Evolutionary conservation across 2,797 vertebrate species (phyloP).

Genomic region (Acipenser transmontanus): DNA sequence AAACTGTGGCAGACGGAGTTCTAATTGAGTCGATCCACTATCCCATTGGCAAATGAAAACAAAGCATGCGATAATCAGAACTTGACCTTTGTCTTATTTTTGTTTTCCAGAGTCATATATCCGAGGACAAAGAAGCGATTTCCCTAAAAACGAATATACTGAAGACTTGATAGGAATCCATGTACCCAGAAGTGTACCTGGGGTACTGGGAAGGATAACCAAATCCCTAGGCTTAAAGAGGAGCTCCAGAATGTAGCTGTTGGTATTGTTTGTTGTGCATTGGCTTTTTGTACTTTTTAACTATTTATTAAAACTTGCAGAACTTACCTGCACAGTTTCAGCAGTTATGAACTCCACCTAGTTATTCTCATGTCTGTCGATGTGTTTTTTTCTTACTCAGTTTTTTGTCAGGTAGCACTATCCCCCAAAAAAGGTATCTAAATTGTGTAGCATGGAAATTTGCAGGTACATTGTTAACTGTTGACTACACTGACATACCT

Average conservation of each 20-base stretch:
- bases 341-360: not conserved
- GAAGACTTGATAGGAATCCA: constrained; percentile 56
- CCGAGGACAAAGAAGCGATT: constrained; percentile 46
- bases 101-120: constrained; percentile 55
- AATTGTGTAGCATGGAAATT: not conserved
- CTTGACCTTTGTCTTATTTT: constrained; percentile 12
- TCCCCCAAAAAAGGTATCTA: not conserved
- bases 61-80: too few species aligned
- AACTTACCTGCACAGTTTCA: not conserved
- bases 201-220: constrained; percentile 41
- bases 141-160: constrained; percentile 49
- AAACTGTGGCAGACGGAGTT: too few species aligned
- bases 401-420: not conserved
- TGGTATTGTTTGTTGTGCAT: constrained; percentile 23
- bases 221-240: constrained; percentile 47
- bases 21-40: too few species aligned
- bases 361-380: not conserved
- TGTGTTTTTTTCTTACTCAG: too few species aligned
- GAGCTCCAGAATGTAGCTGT: constrained; percentile 32
- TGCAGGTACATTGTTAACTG: not conserved
- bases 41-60: too few species aligned
- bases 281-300: constrained; percentile 25
- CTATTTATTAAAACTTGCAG: constrained; percentile 21
- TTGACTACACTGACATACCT: too few species aligned
- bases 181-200: constrained; percentile 43